A percentile compares a stretch with the other conserved stretches of the same genome.
Conservation (phyloP, 2,113 vertebrate genomes). For the Riparia riparia region DNA sequence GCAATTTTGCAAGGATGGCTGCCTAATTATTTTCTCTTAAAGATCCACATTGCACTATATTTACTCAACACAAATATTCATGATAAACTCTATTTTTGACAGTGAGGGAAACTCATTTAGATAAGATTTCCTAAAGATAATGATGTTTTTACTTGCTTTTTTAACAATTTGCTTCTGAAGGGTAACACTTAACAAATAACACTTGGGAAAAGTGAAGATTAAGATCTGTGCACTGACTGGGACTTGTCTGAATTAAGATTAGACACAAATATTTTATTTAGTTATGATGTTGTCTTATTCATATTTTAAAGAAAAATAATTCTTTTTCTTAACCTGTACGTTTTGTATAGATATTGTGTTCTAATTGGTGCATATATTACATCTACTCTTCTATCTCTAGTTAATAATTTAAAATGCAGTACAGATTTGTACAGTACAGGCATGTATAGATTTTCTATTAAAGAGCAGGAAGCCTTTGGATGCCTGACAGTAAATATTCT, state of each 20-base stretch:
- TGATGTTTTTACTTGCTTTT: not conserved
- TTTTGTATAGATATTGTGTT: not conserved
- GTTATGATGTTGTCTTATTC: not conserved
- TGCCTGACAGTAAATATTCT: slow-evolving; percentile 16
- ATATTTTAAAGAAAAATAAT: not conserved
- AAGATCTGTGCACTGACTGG: not conserved
- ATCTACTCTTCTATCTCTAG: not conserved
- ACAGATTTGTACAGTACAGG: not conserved
- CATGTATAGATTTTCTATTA: not conserved
- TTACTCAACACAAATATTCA: not conserved
- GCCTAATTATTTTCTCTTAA: not conserved
- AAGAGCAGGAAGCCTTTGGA: not conserved
- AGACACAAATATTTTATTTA: not conserved
- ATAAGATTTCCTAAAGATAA: not conserved
- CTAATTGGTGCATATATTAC: not conserved
- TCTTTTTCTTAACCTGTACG: not conserved
- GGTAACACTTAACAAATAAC: not conserved
- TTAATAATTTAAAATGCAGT: not conserved
- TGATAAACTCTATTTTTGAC: not conserved
- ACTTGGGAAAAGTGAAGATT: not conserved
- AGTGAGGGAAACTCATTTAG: not conserved
- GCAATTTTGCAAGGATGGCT: not conserved
- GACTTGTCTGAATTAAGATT: not conserved
- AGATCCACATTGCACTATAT: not conserved
- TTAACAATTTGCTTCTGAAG: not conserved